Evolutionary conservation across 2,113 vertebrate species (phyloP), one percentile per base, ranked within the genome.

Genomic region (Marmota monax): DNA sequence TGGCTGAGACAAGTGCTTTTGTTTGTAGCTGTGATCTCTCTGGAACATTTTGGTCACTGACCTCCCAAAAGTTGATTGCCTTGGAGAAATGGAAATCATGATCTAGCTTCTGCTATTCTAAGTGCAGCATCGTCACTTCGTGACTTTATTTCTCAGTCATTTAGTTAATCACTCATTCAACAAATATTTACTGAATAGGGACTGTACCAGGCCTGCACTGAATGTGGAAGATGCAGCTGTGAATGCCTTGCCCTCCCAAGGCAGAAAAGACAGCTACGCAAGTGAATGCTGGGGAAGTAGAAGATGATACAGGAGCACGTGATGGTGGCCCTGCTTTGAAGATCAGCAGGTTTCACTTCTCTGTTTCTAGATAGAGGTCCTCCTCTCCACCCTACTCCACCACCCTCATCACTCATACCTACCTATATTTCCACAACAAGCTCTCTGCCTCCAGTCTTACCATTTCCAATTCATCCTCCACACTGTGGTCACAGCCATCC

Each of bases 141-240:
- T 39, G n/a, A 39, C 48, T 79, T 22, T 65, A 76, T n/a, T 89
- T 85, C 74, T 39, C 77, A 88, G 42, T 84, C 61, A 48, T 6
- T 89, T 78, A 92, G 42, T 93, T 76, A 91, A 25, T 88, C 65
- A 88, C 51, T 91, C 37, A 67, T 69, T 95, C 34, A 56, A 56
- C 74, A 79, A 70, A 74, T 92, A 58, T 39, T 69, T 83, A 53
- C 45, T 78, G 70, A 95, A 56, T n/a, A 42, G 53, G 58, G 45
- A 27, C 10, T 56, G 17, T 39, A 78, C 34, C 18, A 88, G 58
- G 32, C n/a, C 70, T 83, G 20, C 70, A 56, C 70, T 83, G 37
- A 73, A 67, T n/a, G 34, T 29, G 73, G 23, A 25, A 67, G 72
- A 42, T 84, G 18, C 14, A 18, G 6, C 65, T 85, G 32, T 83